phyloP scores from a whole-genome alignment of 64 coral and sea anemone genomes.

The Trachythela sp. region DNA sequence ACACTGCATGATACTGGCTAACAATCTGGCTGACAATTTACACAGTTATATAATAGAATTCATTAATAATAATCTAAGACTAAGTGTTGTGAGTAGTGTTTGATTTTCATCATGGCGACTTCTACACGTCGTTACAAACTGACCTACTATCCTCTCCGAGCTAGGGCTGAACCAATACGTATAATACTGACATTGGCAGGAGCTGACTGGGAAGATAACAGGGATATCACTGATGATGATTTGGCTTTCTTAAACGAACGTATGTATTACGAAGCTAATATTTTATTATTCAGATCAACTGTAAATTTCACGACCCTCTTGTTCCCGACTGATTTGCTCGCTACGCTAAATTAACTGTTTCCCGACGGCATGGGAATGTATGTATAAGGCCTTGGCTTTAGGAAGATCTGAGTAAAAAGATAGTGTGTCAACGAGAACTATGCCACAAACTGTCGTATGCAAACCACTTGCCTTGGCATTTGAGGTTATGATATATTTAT shows the following conservation, averaged over 20 bases:
- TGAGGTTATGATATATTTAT: too few relatives aligned
- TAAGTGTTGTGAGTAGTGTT: too few relatives aligned
- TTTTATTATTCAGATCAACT: neutral
- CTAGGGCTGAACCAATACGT: slow-evolving; percentile 15
- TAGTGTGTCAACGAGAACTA: too few relatives aligned
- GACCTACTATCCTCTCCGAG: slow-evolving; percentile 1
- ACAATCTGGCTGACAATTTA: too few relatives aligned
- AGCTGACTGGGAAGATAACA: slow-evolving; percentile 15
- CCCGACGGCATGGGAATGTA: too few relatives aligned
- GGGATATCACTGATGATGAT: neutral
- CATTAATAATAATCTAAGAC: too few relatives aligned
- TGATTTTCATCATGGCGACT: neutral
- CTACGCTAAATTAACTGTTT: neutral
- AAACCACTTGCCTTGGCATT: too few relatives aligned
- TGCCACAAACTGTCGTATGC: too few relatives aligned
- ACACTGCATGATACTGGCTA: too few relatives aligned
- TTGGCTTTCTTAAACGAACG: neutral
- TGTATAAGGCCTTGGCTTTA: too few relatives aligned
- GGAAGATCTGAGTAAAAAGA: too few relatives aligned
- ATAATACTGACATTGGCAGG: slow-evolving; percentile 11
- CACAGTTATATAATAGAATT: too few relatives aligned
- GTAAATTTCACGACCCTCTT: neutral
- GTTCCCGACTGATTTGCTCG: neutral
- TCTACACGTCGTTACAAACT: slow-evolving; percentile 10
- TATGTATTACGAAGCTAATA: neutral